Base-by-base conservation (phyloP, 2,888 invertebrate species). In the Lycocerus yunnanus region DNA sequence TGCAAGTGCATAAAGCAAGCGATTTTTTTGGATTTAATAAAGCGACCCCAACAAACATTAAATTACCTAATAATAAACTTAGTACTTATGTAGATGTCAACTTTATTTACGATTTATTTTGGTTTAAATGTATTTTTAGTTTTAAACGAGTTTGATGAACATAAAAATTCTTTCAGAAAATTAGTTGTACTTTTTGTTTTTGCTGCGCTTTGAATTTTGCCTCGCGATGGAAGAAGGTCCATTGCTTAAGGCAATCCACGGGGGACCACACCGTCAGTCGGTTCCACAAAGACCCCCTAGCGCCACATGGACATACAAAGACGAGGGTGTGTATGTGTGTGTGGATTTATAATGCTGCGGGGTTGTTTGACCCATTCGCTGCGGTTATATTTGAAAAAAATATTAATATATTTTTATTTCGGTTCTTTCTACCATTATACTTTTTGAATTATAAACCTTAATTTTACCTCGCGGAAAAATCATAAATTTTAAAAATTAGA, bases 321-420 rank as follows among this genome's bases (percentile, higher is more conserved):
- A 77, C 78, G 79, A 79, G 79, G 79, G 79, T 79, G 79, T 78
- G 77, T 77, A 73, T 78, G 78, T 78, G 71, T 74, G 75, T 78
- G 75, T 79, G 77, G 79, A 79, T 79, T 79, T 79, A 79, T 79
- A 79, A 79, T 74, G 67, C 71, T 66, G 76, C 79, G 78, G 79
- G 77, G 71, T 77, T 77, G 75, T 79, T 78, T 76, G 77, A 77
- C 73, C 77, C 77, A 79, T 79, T 78, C 78, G 79, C 69, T 79
- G 69, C 76, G 77, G 79, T 78, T 72, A 72, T 78, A 77, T 75
- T 79, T 79, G 20, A 69, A 74, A 71, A 74, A 63, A 78, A 78
- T 77, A 79, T 78, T 79, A 78, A 79, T 79, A 74, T 73, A 73
- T 79, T 77, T 74, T 71, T 75, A 61, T 69, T 69, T 73, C 69